These are phyloP conservation scores for Acleris cristana DNA, from an alignment of 2,888 invertebrate genomes.

Conservation along the genomic window DNA sequence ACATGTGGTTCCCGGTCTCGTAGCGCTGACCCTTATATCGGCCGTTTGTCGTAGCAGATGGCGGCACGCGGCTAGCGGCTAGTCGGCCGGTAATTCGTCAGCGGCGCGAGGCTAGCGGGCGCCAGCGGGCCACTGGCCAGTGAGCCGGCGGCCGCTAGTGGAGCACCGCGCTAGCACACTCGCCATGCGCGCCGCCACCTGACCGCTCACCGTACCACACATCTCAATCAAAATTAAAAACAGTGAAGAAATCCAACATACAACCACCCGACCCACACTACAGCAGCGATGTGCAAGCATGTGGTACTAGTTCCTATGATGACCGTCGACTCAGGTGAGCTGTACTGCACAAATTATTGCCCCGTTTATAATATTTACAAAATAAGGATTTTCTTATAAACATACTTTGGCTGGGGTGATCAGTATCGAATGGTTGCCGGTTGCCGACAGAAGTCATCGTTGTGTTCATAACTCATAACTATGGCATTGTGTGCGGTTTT, in stretches of 20 bases:
- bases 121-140: slow-evolving; percentile 4
- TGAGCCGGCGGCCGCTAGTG: slow-evolving; percentile 12
- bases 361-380: slow-evolving; percentile 33
- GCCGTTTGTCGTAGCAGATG: slow-evolving; percentile 31
- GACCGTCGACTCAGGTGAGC: slow-evolving; percentile 62
- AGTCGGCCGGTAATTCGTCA: slow-evolving; percentile 21
- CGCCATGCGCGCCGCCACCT: slow-evolving; percentile 12
- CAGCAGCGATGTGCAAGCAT: slow-evolving; percentile 65
- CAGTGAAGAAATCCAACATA: not conserved
- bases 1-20: too few relatives aligned
- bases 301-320: slow-evolving; percentile 66
- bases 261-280: not conserved
- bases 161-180: slow-evolving; percentile 6
- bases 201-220: not conserved
- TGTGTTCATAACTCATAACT: slow-evolving; percentile 37
- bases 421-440: slow-evolving; percentile 17
- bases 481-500: slow-evolving; percentile 33
- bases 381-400: slow-evolving; percentile 17
- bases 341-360: slow-evolving; percentile 21
- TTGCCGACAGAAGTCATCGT: slow-evolving; percentile 10
- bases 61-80: slow-evolving; percentile 11
- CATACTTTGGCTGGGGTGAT: slow-evolving; percentile 4
- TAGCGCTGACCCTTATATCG: slow-evolving; percentile 13
- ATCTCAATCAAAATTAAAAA: not conserved
- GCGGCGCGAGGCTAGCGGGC: slow-evolving; percentile 8